A percentile compares a stretch with the other conserved stretches of the same genome.
Conservation (phyloP, 2,797 vertebrate species). For the Esox lucius region DNA sequence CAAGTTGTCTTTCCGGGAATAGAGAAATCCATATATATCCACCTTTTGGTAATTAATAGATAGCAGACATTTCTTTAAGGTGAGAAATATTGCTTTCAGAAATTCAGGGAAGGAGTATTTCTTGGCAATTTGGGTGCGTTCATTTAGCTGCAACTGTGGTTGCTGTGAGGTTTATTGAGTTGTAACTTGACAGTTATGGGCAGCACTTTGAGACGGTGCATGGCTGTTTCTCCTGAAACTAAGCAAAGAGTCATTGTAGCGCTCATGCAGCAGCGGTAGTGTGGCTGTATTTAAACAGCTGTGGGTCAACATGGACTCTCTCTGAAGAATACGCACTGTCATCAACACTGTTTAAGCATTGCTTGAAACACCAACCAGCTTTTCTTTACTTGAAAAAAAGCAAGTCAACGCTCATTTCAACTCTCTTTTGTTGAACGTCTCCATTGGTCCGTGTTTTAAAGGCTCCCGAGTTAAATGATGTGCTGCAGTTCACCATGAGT, state of each 20-base stretch:
- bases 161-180: slow-evolving; percentile 38
- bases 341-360: slow-evolving; percentile 42
- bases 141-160: slow-evolving; percentile 16
- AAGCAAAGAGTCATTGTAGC: slow-evolving; percentile 51
- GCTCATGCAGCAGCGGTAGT: slow-evolving; percentile 33
- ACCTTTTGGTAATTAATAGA: neutral
- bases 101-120: slow-evolving; percentile 11
- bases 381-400: slow-evolving; percentile 22
- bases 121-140: neutral
- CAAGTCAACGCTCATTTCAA: slow-evolving; percentile 19
- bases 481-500: neutral
- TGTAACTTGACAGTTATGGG: slow-evolving; percentile 34
- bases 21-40: neutral
- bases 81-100: slow-evolving; percentile 3
- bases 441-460: slow-evolving; percentile 12
- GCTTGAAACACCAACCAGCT: slow-evolving; percentile 37
- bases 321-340: slow-evolving; percentile 38
- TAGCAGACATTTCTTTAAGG: neutral
- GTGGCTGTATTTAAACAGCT: slow-evolving; percentile 67
- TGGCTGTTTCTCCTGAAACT: slow-evolving; percentile 32
- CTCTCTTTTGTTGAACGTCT: slow-evolving; percentile 25
- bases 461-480: neutral
- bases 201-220: slow-evolving; percentile 22
- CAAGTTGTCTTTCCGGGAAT: neutral
- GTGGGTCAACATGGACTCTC: slow-evolving; percentile 51